Conservation (phyloP, 92 coral and sea anemone species). For the Phenganax stokvisi region DNA sequence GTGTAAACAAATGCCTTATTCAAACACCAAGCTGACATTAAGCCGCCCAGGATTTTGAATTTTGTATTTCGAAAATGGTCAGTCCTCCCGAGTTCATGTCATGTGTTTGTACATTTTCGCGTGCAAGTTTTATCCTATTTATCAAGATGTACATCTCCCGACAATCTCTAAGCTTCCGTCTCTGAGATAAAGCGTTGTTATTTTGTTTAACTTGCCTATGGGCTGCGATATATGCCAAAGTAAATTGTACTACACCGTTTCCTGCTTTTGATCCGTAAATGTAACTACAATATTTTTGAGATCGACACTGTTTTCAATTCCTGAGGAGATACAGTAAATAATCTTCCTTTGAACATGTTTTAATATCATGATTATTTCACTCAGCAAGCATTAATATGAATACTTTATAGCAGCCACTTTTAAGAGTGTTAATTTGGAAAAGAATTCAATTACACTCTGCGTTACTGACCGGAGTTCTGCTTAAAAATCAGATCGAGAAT, state of each 20-base stretch:
- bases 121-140: neutral
- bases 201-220: constrained; percentile 13
- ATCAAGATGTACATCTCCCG: constrained; percentile 26
- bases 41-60: neutral
- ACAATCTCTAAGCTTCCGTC: constrained; percentile 21
- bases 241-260: neutral
- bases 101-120: neutral
- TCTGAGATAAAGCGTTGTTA: constrained; percentile 21
- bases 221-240: constrained; percentile 16
- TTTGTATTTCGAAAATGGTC: neutral
- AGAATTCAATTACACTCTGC: no score
- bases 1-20: constrained; percentile 15
- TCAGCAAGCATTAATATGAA: neutral
- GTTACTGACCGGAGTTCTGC: no score
- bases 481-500: no score
- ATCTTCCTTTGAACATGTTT: constrained; percentile 4
- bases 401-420: no score
- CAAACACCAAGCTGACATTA: constrained; percentile 12
- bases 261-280: neutral
- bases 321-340: neutral
- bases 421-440: no score
- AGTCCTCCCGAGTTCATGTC: neutral
- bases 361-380: neutral
- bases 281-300: neutral
- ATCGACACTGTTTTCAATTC: neutral